phyloP scores from a whole-genome alignment of 2,797 vertebrate genomes.

The Gallinago nigripennis region DNA sequence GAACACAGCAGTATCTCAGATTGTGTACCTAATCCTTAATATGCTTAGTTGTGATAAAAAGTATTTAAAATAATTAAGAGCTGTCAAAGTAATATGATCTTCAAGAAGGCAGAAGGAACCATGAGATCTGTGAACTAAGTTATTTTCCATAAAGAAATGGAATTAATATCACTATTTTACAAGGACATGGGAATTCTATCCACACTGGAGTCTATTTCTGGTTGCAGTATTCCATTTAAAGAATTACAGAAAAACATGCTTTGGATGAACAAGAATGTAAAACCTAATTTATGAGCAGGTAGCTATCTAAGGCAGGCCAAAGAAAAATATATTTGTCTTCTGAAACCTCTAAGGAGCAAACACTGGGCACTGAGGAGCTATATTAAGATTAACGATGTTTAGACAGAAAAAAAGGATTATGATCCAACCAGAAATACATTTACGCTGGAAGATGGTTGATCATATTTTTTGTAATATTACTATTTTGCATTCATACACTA shows the following conservation, averaged over 20 bases:
- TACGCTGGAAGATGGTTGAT: no score
- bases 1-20: not conserved
- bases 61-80: not conserved
- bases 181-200: not conserved
- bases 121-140: not conserved
- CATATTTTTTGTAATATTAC: no score
- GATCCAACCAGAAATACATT: no score
- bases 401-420: no score
- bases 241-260: not conserved
- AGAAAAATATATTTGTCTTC: not conserved
- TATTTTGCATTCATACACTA: not conserved
- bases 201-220: not conserved
- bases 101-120: not conserved
- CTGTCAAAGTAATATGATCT: not conserved
- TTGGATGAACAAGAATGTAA: not conserved
- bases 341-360: not conserved
- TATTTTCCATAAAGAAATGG: not conserved
- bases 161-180: not conserved
- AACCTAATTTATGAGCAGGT: not conserved
- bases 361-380: not conserved
- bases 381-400: no score
- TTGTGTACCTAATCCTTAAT: not conserved
- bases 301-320: not conserved
- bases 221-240: not conserved
- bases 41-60: not conserved